Conservation (phyloP, 2,797 vertebrate genomes). For the Sylvia borin region DNA sequence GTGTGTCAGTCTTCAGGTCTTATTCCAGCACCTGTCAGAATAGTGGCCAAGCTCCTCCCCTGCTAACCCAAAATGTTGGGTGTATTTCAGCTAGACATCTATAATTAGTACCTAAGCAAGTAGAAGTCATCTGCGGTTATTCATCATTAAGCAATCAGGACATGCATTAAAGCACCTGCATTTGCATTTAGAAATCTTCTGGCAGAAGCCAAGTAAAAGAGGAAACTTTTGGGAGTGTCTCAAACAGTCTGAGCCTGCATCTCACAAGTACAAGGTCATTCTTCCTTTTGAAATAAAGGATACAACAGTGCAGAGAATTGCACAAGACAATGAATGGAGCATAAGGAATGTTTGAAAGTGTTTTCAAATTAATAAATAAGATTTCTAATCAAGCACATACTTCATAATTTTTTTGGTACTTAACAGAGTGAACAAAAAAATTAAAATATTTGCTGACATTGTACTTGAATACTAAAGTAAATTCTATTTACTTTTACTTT, state of each 20-base stretch:
- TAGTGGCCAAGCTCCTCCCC: neutral
- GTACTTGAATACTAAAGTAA: neutral
- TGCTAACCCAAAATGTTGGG: neutral
- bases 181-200: constrained; percentile 8
- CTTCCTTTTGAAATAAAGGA: neutral
- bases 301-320: neutral
- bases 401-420: neutral
- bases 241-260: neutral
- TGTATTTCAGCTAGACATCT: constrained; percentile 1
- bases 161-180: neutral
- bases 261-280: neutral
- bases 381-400: neutral
- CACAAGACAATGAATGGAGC: neutral
- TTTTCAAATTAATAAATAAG: neutral
- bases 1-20: neutral
- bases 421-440: neutral
- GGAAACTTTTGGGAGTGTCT: neutral
- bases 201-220: neutral
- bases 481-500: neutral
- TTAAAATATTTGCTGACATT: neutral
- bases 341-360: neutral
- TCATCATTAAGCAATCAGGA: constrained; percentile 22
- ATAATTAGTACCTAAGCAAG: constrained; percentile 33
- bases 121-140: neutral
- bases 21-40: neutral